Evolutionary conservation across 2,797 vertebrate species (phyloP).

Genomic region (Galaxias olidus): DNA sequence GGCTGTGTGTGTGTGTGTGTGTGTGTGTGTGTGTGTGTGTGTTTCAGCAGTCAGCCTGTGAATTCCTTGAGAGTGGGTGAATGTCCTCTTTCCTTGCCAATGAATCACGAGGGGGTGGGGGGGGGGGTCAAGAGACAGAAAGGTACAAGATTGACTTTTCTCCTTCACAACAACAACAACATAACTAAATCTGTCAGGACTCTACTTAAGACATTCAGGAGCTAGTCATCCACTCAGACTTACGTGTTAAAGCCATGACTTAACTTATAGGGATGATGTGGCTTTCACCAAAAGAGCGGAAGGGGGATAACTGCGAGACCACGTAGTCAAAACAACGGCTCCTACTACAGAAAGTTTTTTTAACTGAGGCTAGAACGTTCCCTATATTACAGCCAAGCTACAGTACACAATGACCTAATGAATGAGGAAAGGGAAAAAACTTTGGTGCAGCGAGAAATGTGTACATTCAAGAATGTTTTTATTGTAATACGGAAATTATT

Average conservation of each 20-base stretch:
- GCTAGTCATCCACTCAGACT: not conserved
- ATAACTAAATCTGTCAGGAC: not conserved
- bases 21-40: slow-evolving; percentile 5
- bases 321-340: too few relatives aligned
- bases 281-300: slow-evolving; percentile 29
- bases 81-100: slow-evolving; percentile 63
- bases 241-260: too few relatives aligned
- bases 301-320: slow-evolving; percentile 50
- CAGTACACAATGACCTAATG: too few relatives aligned
- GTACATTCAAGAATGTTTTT: too few relatives aligned
- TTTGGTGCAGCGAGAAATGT: too few relatives aligned
- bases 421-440: too few relatives aligned
- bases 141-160: slow-evolving; percentile 37
- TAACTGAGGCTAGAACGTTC: too few relatives aligned
- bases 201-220: not conserved
- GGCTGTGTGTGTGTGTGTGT: not conserved
- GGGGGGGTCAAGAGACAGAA: slow-evolving; percentile 56
- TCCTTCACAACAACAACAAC: not conserved
- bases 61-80: slow-evolving; percentile 61
- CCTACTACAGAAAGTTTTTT: too few relatives aligned
- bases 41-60: slow-evolving; percentile 33
- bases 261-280: not conserved
- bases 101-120: slow-evolving; percentile 45
- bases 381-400: too few relatives aligned
- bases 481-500: too few relatives aligned